Conservation (phyloP, 2,113 vertebrate species). For the Aix galericulata region DNA sequence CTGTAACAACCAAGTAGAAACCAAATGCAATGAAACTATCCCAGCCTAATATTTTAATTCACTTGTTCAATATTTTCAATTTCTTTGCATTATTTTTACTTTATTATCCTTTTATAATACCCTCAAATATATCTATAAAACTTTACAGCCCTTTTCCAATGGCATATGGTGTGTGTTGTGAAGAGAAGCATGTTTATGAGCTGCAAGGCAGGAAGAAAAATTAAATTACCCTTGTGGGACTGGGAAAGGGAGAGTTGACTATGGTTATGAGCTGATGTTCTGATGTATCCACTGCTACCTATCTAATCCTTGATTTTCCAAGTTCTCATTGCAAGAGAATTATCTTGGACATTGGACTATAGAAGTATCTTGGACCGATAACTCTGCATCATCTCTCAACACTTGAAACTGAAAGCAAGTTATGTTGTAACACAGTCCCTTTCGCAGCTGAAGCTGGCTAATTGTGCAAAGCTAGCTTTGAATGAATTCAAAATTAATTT, state of each 20-base stretch:
- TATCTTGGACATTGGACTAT: background rate
- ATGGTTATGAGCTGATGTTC: background rate
- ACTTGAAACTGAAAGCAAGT: background rate
- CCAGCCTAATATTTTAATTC: slow-evolving; percentile 69
- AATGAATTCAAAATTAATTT: background rate
- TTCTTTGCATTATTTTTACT: slow-evolving; percentile 73
- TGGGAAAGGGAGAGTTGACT: slow-evolving; percentile 30
- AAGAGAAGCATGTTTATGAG: slow-evolving; percentile 73
- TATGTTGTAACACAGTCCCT: background rate
- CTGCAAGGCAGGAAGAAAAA: slow-evolving; percentile 76
- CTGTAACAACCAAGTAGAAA: slow-evolving; percentile 30
- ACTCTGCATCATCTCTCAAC: background rate
- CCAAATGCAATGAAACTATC: slow-evolving; percentile 31
- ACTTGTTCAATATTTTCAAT: slow-evolving; percentile 70
- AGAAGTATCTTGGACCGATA: background rate
- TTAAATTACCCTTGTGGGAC: slow-evolving; percentile 67
- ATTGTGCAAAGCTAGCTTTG: background rate
- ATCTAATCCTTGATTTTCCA: slow-evolving; percentile 1
- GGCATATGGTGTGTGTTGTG: slow-evolving; percentile 74
- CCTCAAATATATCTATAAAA: slow-evolving; percentile 75
- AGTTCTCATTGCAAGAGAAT: background rate
- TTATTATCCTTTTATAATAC: slow-evolving; percentile 73
- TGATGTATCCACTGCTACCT: slow-evolving; percentile 19
- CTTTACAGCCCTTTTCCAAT: slow-evolving; percentile 73
- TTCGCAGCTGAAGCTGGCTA: background rate